Conservation (phyloP, 2,113 vertebrate species). For the Macroglossus sobrinus region DNA sequence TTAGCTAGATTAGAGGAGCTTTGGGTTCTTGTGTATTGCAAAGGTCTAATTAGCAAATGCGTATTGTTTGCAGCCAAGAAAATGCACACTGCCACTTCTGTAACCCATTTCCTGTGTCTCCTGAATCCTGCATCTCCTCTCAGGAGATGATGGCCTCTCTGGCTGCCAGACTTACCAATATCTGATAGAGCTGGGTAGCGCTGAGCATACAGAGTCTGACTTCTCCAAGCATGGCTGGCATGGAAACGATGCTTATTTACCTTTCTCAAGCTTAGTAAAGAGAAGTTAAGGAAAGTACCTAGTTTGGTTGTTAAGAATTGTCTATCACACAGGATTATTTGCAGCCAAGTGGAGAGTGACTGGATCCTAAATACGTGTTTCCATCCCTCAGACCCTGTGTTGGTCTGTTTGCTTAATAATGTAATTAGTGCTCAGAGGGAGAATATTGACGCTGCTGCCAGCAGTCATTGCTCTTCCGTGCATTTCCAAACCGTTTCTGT, state of each 20-base stretch:
- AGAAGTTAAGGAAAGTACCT: neutral
- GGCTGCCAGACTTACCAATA: neutral
- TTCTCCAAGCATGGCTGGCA: neutral
- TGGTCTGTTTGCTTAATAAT: constrained; percentile 83
- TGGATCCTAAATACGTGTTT: constrained; percentile 79
- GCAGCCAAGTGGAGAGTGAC: constrained; percentile 61
- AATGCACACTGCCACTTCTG: constrained; percentile 50
- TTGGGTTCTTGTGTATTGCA: constrained; percentile 39
- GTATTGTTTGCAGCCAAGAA: constrained; percentile 53
- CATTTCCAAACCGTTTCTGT: constrained; percentile 55
- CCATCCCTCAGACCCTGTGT: constrained; percentile 78
- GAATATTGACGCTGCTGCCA: constrained; percentile 77
- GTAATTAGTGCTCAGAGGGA: constrained; percentile 84
- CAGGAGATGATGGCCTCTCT: neutral
- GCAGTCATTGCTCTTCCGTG: constrained; percentile 78
- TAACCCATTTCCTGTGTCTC: constrained; percentile 24
- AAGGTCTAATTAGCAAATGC: constrained; percentile 62
- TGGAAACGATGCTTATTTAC: neutral
- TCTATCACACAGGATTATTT: constrained; percentile 36
- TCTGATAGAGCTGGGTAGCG: neutral
- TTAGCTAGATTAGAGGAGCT: constrained; percentile 36
- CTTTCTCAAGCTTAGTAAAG: neutral
- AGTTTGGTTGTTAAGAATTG: constrained; percentile 52
- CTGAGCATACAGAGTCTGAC: neutral
- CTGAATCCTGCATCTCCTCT: neutral